Evolutionary conservation across 1,140 invertebrate species (phyloP), one percentile per base, ranked within the genome.

Genomic region (Anadara kagoshimensis): DNA sequence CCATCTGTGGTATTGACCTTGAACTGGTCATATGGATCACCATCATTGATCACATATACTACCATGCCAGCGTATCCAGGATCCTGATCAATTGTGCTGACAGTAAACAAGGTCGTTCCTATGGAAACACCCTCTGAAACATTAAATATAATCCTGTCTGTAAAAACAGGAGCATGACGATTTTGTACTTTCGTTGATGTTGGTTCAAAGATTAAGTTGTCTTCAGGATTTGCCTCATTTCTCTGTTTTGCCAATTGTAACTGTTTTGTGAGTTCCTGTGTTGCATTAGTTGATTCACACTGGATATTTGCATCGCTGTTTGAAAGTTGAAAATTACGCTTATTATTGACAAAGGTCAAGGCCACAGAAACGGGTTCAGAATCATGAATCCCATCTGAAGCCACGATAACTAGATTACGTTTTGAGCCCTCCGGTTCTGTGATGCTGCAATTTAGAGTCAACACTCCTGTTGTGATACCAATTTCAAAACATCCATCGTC

Each of bases 21-120:
- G 89, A 98, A 98, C 24, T 71, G 56, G 0, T 96, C 96, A 84
- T 95, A 94, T 14, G 93, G 91, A 84, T 98, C 96, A 0, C 97
- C 97, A 26, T 92, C 92, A 0, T 94, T 94, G 57, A 99, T 95
- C 0, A 94, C 95, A 84, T 93, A 98, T 1, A 96, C 92, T 0
- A 98, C 87, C 84, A 95, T 93, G 0, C 97, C 97, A 85, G 98
- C 97, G 88, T 96, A 98, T 1, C 96, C 97, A 10, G 94, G 90
- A 24, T 94, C 85, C 0, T 63, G 90, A 87, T 98, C 97, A 20
- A 92, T 89, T 0, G 95, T 96, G 56, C 90, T 91, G n/a, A 98
- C 90, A 56, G 91, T 92, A 0, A 93, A 91, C 1, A 88, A 47
- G 10, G 87, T 93, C 92, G 56, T 89, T 58, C 84, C 89, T 59